phyloP scores from a whole-genome alignment of 2,888 invertebrate species.

The Nomada ferruginata region DNA sequence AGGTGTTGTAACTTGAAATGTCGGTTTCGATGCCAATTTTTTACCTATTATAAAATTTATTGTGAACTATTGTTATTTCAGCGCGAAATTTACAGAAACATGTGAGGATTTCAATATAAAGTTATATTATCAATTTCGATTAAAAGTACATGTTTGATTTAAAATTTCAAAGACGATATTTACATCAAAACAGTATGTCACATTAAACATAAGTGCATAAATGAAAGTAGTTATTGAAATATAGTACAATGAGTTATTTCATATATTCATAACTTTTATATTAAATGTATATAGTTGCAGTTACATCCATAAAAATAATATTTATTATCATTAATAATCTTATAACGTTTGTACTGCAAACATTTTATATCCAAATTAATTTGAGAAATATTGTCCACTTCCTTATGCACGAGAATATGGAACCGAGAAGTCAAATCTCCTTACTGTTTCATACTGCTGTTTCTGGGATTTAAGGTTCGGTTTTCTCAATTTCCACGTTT shows the following conservation, averaged over 20 bases:
- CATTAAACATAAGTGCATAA: conserved; percentile 19
- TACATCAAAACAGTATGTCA: conserved; percentile 5
- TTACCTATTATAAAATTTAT: conserved; percentile 87
- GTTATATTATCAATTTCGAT: conserved; percentile 22
- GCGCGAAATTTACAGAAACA: conserved; percentile 4
- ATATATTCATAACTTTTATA: conserved; percentile 5
- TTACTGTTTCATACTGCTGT: conserved; percentile 61
- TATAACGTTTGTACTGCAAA: neutral
- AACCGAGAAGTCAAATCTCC: conserved; percentile 86
- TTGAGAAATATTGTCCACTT: neutral
- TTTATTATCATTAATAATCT: neutral
- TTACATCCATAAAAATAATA: conserved; percentile 20
- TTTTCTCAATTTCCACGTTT: conserved; percentile 77
- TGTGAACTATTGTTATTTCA: conserved; percentile 37
- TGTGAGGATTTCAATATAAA: conserved; percentile 9
- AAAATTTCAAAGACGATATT: conserved; percentile 18
- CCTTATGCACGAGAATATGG: conserved; percentile 83
- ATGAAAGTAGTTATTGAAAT: neutral
- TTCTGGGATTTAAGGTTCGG: conserved; percentile 54
- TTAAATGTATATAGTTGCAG: conserved; percentile 10
- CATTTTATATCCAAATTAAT: conserved; percentile 9
- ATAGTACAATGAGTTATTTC: neutral
- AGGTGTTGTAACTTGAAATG: conserved; percentile 71
- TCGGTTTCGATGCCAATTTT: conserved; percentile 72
- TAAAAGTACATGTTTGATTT: conserved; percentile 28